phyloP scores from a whole-genome alignment of 64 coral and sea anemone genomes.

The Pachyseris speciosa region DNA sequence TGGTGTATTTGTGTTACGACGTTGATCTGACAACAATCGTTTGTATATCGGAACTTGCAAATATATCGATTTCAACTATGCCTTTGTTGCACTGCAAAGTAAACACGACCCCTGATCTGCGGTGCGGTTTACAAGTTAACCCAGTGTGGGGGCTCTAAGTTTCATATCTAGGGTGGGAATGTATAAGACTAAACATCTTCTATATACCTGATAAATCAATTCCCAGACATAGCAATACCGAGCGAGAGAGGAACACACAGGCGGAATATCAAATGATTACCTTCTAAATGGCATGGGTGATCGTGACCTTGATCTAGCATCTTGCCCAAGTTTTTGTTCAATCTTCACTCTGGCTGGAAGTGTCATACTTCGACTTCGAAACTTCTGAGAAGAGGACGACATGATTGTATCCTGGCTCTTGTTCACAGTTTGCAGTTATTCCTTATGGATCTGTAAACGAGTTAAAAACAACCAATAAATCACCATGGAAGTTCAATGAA shows the following conservation, averaged over 20 bases:
- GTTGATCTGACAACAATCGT: neutral
- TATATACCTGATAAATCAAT: neutral
- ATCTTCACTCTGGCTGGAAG: conserved; percentile 22
- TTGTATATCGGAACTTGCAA: neutral
- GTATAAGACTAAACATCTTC: neutral
- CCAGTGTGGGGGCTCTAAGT: neutral
- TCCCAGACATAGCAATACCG: neutral
- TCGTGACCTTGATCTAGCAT: neutral
- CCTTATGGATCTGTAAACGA: neutral
- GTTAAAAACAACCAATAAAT: neutral
- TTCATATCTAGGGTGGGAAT: neutral
- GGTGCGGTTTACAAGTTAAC: neutral
- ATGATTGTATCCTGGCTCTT: neutral
- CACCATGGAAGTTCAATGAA: neutral
- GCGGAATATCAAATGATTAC: neutral
- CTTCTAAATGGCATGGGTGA: conserved; percentile 34
- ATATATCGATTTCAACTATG: neutral
- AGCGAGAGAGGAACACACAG: neutral
- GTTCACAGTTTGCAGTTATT: neutral
- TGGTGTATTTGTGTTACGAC: neutral
- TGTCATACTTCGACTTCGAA: conserved; percentile 28
- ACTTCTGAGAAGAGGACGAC: neutral
- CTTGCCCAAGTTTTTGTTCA: conserved; percentile 24
- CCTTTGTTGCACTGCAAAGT: neutral
- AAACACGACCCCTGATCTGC: conserved; percentile 1